These are phyloP conservation scores for Spodoptera littoralis DNA, from an alignment of 2,888 invertebrate species.

Conservation along the genomic window DNA sequence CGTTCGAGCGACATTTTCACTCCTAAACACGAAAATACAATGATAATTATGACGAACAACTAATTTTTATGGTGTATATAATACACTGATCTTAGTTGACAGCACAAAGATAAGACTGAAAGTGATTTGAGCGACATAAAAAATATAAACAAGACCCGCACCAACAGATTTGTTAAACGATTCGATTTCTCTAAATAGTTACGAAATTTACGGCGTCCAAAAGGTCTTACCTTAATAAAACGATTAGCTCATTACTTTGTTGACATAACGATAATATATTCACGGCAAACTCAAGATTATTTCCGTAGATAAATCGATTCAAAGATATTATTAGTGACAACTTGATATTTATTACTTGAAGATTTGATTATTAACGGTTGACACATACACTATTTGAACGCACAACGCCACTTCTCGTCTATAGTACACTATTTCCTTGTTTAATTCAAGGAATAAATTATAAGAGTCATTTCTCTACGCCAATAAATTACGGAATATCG, in stretches of 20 bases:
- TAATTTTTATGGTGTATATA: not conserved
- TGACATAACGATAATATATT: slow-evolving; percentile 79
- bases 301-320: slow-evolving; percentile 82
- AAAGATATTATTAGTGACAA: slow-evolving; percentile 68
- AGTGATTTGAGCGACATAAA: slow-evolving; percentile 36
- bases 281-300: slow-evolving; percentile 74
- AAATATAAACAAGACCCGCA: slow-evolving; percentile 55
- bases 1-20: slow-evolving; percentile 80
- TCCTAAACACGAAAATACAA: slow-evolving; percentile 37
- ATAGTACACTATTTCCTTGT: slow-evolving; percentile 36
- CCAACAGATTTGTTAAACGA: slow-evolving; percentile 21
- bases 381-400: slow-evolving; percentile 25
- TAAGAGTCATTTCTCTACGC: slow-evolving; percentile 48
- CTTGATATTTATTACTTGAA: slow-evolving; percentile 50
- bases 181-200: slow-evolving; percentile 18
- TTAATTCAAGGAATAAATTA: slow-evolving; percentile 47
- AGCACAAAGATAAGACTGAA: slow-evolving; percentile 49
- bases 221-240: slow-evolving; percentile 70
- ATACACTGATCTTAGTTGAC: slow-evolving; percentile 12
- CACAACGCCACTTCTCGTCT: slow-evolving; percentile 21
- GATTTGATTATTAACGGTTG: slow-evolving; percentile 32
- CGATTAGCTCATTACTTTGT: slow-evolving; percentile 81
- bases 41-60: slow-evolving; percentile 8
- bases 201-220: slow-evolving; percentile 22
- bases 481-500: slow-evolving; percentile 68